phyloP scores from a whole-genome alignment of 1,140 invertebrate genomes.

The Zeugodacus cucurbitae region DNA sequence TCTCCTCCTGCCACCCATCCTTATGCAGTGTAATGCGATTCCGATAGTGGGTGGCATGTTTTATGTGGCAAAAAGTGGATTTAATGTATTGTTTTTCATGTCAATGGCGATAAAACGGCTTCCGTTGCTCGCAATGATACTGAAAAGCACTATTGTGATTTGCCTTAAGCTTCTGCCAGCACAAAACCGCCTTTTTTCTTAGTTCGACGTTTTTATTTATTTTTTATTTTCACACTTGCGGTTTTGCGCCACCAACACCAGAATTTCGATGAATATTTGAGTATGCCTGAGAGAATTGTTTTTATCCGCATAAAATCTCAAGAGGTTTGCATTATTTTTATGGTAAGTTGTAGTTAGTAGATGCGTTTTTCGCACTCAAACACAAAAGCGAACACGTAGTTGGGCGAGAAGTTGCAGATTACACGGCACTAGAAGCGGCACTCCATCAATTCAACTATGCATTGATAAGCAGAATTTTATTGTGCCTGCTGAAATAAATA shows the following conservation, averaged over 20 bases:
- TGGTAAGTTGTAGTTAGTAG: background rate
- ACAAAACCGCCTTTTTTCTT: background rate
- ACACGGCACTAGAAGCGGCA: background rate
- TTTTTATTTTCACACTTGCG: background rate
- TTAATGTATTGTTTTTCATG: constrained; percentile 32
- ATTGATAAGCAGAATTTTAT: constrained; percentile 31
- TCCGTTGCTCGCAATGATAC: background rate
- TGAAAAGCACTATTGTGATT: background rate
- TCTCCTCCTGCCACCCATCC: background rate
- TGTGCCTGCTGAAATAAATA: constrained; percentile 2
- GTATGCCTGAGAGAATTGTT: background rate
- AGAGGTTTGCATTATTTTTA: constrained; percentile 12
- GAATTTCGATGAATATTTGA: constrained; percentile 38
- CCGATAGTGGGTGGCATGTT: background rate
- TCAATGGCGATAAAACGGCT: background rate
- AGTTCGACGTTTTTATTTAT: background rate
- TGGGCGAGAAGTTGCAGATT: background rate
- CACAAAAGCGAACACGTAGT: background rate
- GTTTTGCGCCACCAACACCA: background rate
- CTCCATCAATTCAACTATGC: constrained; percentile 17
- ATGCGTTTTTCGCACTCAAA: background rate
- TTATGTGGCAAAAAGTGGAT: background rate
- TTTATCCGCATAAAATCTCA: background rate
- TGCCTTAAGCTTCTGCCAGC: background rate
- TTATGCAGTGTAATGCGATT: background rate